Base-by-base conservation (phyloP, 2,113 vertebrate genomes). In the Isichthys henryi region DNA sequence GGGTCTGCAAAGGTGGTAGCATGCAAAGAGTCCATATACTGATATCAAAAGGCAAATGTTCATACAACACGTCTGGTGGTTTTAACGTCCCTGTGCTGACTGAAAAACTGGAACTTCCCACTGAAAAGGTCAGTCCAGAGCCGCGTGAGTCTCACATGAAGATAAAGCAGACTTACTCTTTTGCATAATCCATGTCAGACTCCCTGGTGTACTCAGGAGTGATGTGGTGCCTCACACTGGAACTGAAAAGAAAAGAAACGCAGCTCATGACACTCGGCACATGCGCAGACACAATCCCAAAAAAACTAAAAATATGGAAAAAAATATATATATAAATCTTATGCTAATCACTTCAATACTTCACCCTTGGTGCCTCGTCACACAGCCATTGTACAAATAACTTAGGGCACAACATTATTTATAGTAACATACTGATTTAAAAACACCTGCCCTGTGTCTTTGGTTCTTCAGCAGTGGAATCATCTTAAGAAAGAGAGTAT, bases 1-100 rank as follows among this genome's bases (percentile, higher is more conserved):
- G 0, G 93, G 80, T 88, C 95, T 95, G 90, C 31, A 56, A 88
- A 43, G 89, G 49, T 43, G 23, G 21, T 0, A 66, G 53, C 52
- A 31, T 9, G 19, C 53, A 43, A 66, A 17, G 9, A 7, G 39
- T 10, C 19, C 53, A n/a, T 48, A 15, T n/a, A 17, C 53, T 43
- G 74, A 53, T 13, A 87, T 56, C 49, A 53, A 19, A 21, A 35
- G 7, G 43, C 35, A 39, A 45, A 5, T 88, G 45, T 23, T 43
- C 21, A 66, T 43, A 19, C 5, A 62, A 62, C 53, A 35, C 66
- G 35, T 17, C 15, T 39, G 70, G 35, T 43, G 39, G 35, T 35
- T 74, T 74, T 17, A 17, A 77, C 39, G 70, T 39, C 70, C 70
- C 31, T 35, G 35, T 77, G 35, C 70, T 77, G 70, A 77, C 31